These are phyloP conservation scores for Hippocampus mohnikei DNA, from an alignment of 2,113 vertebrate species.

Conservation along the genomic window DNA sequence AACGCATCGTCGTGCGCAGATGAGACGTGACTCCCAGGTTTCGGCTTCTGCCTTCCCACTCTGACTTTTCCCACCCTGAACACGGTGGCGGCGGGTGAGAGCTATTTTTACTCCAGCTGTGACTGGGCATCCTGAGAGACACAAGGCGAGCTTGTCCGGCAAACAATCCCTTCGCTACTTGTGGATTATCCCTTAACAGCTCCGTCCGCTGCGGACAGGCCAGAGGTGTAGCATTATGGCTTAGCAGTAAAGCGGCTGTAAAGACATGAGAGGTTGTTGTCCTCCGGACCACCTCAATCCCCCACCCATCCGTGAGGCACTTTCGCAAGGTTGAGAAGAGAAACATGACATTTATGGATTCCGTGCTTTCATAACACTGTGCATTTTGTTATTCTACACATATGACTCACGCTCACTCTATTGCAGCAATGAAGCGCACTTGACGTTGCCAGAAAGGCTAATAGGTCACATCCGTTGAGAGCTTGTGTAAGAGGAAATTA, in stretches of 20 bases:
- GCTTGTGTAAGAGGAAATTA: not conserved
- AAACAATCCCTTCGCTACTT: slow-evolving; percentile 29
- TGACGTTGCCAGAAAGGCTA: not conserved
- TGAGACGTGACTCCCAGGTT: slow-evolving; percentile 67
- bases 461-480: not conserved
- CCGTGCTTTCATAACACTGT: not conserved
- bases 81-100: slow-evolving; percentile 18
- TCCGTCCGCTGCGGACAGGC: not conserved
- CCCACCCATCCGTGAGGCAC: not conserved
- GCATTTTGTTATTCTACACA: slow-evolving; percentile 13
- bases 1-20: slow-evolving; percentile 58
- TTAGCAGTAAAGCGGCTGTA: not conserved
- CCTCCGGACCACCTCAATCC: not conserved
- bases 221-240: slow-evolving; percentile 1
- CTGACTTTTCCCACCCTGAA: slow-evolving; percentile 73
- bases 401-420: slow-evolving; percentile 12
- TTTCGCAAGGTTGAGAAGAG: not conserved
- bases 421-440: slow-evolving; percentile 4
- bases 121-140: slow-evolving; percentile 64
- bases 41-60: slow-evolving; percentile 65
- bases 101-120: slow-evolving; percentile 73
- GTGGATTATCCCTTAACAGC: slow-evolving; percentile 10
- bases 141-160: slow-evolving; percentile 31
- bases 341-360: not conserved
- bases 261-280: slow-evolving; percentile 1